phyloP scores from a whole-genome alignment of 2,797 vertebrate species.

The Amniataba percoides region DNA sequence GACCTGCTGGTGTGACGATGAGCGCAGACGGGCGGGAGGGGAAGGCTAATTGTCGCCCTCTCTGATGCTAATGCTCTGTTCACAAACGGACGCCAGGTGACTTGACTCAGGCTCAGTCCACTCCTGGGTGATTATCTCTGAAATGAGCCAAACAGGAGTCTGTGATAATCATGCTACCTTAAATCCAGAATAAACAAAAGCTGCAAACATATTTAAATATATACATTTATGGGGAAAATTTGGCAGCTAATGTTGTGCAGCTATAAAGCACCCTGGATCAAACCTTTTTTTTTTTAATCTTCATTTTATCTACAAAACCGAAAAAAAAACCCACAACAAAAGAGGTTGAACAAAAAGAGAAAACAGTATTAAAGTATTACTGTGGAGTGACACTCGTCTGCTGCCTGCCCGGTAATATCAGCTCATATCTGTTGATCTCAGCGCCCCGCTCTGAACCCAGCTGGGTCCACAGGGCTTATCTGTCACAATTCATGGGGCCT shows the following conservation, averaged over 20 bases:
- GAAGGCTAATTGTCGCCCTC: slow-evolving; percentile 57
- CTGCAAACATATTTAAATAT: neutral
- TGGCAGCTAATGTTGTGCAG: neutral
- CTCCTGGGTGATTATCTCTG: slow-evolving; percentile 42
- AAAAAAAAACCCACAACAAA: neutral
- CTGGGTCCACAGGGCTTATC: slow-evolving; percentile 53
- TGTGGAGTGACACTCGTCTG: slow-evolving; percentile 22
- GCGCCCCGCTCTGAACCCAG: slow-evolving; percentile 41
- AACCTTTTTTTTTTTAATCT: neutral
- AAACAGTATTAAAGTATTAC: neutral
- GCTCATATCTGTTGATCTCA: slow-evolving; percentile 40
- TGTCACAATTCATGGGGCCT: slow-evolving; percentile 48
- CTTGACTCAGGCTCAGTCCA: slow-evolving; percentile 45
- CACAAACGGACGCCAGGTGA: slow-evolving; percentile 62
- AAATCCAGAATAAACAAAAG: slow-evolving; percentile 8
- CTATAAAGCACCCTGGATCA: neutral
- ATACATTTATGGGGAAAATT: neutral
- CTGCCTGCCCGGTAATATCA: slow-evolving; percentile 59
- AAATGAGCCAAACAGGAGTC: slow-evolving; percentile 42
- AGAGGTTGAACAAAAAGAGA: neutral
- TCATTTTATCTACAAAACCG: neutral
- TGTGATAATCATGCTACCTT: slow-evolving; percentile 13
- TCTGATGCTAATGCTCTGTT: slow-evolving; percentile 69
- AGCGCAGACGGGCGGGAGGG: slow-evolving; percentile 12
- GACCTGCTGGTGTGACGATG: slow-evolving; percentile 31